Percentiles rank a stretch among this genome's conserved stretches.
Conservation (phyloP, 2,888 invertebrate species). For the Nudaria mundana region DNA sequence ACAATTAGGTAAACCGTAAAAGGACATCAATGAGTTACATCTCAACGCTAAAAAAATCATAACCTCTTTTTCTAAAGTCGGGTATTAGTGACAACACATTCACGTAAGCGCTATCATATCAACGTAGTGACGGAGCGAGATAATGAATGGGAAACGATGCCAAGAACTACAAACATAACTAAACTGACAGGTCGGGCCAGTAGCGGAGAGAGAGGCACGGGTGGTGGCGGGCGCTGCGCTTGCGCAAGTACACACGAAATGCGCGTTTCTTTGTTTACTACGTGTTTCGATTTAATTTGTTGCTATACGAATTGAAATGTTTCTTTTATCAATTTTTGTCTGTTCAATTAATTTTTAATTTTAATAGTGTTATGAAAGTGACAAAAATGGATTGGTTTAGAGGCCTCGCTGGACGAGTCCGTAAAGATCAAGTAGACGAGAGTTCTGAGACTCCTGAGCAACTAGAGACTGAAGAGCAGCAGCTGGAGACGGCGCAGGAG, state of each 20-base stretch:
- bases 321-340: background rate
- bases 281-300: constrained; percentile 7
- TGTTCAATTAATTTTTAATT: background rate
- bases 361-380: constrained; percentile 12
- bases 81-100: constrained; percentile 1
- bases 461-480: constrained; percentile 9
- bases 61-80: no score
- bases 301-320: constrained; percentile 10
- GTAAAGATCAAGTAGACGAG: constrained; percentile 15
- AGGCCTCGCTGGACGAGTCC: constrained; percentile 37
- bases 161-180: constrained; percentile 18
- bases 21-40: no score
- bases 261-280: constrained; percentile 37
- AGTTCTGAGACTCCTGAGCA: constrained; percentile 8
- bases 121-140: constrained; percentile 9
- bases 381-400: constrained; percentile 57
- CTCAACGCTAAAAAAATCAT: no score
- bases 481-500: constrained; percentile 85
- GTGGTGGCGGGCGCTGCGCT: constrained; percentile 19
- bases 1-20: no score
- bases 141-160: constrained; percentile 27
- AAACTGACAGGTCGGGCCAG: constrained; percentile 17
- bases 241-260: constrained; percentile 27
- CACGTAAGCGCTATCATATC: constrained; percentile 20
- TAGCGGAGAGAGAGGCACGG: constrained; percentile 18